Evolutionary conservation across 2,888 invertebrate species (phyloP).

Genomic region (Leptopilina myrica): DNA sequence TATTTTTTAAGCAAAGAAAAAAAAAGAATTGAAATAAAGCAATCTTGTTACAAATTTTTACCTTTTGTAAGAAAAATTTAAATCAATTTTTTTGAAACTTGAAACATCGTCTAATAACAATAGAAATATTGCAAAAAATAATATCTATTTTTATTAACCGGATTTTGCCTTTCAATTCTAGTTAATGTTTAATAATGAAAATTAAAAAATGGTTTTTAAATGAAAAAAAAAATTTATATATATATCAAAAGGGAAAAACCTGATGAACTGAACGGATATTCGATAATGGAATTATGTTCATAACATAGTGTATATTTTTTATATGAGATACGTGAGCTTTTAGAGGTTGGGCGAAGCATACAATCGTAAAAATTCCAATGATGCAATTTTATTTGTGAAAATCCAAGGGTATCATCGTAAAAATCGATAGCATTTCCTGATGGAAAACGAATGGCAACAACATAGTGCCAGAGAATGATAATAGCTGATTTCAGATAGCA

Average conservation of each 20-base stretch:
- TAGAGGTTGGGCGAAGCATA: conserved; percentile 2
- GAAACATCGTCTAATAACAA: too few relatives aligned
- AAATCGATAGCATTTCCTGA: conserved; percentile 36
- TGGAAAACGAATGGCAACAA: conserved; percentile 24
- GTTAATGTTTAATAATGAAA: background rate
- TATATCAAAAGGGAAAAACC: background rate
- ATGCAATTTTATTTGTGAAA: conserved; percentile 24
- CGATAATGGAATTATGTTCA: conserved; percentile 15
- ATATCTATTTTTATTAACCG: too few relatives aligned
- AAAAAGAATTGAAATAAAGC: conserved; percentile 12
- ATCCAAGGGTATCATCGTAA: conserved; percentile 33
- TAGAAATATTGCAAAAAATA: too few relatives aligned
- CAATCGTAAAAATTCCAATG: conserved; percentile 11
- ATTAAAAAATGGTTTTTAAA: background rate
- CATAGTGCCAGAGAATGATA: conserved; percentile 13
- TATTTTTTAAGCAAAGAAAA: background rate
- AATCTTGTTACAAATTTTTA: background rate
- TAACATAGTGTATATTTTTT: conserved; percentile 6
- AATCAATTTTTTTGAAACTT: too few relatives aligned
- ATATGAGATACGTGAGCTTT: conserved; percentile 3
- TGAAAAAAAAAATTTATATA: too few relatives aligned
- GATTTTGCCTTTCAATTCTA: too few relatives aligned
- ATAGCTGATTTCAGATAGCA: conserved; percentile 10
- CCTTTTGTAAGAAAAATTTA: background rate
- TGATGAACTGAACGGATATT: background rate